Base-by-base conservation (phyloP, 2,113 vertebrate genomes). In the Agelaius phoeniceus region DNA sequence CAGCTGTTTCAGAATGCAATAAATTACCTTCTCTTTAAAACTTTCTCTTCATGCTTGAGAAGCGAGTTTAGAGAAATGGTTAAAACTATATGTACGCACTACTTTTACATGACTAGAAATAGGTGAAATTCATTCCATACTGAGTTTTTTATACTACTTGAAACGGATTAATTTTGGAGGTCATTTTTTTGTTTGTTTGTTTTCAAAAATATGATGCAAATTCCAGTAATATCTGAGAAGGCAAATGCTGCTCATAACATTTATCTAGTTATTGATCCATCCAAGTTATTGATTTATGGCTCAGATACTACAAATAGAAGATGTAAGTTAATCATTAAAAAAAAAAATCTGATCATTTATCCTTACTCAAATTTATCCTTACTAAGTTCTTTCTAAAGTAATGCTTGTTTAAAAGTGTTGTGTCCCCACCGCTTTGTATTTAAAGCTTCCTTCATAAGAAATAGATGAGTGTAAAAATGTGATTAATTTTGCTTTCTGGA, bases 261-360 rank as follows among this genome's bases (percentile, higher is more conserved):
- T 84, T 77, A 77, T 69, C 37, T 31, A 66, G 19, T 46, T 84
- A 96, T 84, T 77, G 89, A 94, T 71, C 48, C 10, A 66, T 18
- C 4, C 43, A 58, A 43, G 21, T 54, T 87, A 91, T 66, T 84
- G 76, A 86, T 94, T 84, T 84, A 73, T 86, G 44, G 6, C 31
- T 94, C 27, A 11, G 24, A n/a, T 77, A 49, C 31, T 37, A 74
- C 24, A 94, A 90, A 83, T n/a, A 90, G 35, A 69, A 80, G 17
- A 69, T 7, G 5, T 27, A 74, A 94, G 93, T 79, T 83, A 57
- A 74, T 41, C 10, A 90, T 10, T 37, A 37, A 37, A 37, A 44
- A 58, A 58, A 83, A 89, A 72, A 15, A 51, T 26, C 27, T 57
- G 7, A 58, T 69, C 8, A 5, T 43, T 55, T 55, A 55, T 33